phyloP scores from a whole-genome alignment of 2,888 invertebrate genomes.

The Ethmia dodecea region DNA sequence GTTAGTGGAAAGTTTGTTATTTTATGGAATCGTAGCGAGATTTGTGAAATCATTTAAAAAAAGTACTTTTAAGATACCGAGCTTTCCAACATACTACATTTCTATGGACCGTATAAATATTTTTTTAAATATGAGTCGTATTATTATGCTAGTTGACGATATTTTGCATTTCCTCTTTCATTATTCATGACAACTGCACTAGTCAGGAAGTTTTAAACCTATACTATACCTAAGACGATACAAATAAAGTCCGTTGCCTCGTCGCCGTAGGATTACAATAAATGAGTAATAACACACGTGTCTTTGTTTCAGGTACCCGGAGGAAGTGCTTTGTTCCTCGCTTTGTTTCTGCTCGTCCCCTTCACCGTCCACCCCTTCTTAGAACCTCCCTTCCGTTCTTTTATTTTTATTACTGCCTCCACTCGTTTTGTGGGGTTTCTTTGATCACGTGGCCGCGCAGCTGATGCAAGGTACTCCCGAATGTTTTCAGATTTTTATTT shows the following conservation, averaged over 20 bases:
- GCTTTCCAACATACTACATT: no score
- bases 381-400: constrained; percentile 21
- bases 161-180: background rate
- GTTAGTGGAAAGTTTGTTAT: no score
- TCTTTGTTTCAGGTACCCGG: constrained; percentile 62
- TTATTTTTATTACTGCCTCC: constrained; percentile 22
- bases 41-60: no score
- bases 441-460: constrained; percentile 18
- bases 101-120: no score
- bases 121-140: no score
- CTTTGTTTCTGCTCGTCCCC: constrained; percentile 26
- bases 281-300: constrained; percentile 27
- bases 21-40: no score
- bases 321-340: constrained; percentile 35
- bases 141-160: background rate
- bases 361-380: constrained; percentile 17
- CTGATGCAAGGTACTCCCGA: constrained; percentile 21
- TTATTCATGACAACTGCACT: no score
- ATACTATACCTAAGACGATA: no score
- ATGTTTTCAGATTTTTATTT: no score
- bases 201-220: no score
- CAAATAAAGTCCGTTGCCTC: no score
- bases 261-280: constrained; percentile 1
- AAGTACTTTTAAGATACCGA: no score
- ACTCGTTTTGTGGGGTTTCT: constrained; percentile 18